Percentiles rank a stretch among this genome's conserved stretches.
phyloP scores from a whole-genome alignment of 2,888 invertebrate species.

The Watsonalla cultraria region DNA sequence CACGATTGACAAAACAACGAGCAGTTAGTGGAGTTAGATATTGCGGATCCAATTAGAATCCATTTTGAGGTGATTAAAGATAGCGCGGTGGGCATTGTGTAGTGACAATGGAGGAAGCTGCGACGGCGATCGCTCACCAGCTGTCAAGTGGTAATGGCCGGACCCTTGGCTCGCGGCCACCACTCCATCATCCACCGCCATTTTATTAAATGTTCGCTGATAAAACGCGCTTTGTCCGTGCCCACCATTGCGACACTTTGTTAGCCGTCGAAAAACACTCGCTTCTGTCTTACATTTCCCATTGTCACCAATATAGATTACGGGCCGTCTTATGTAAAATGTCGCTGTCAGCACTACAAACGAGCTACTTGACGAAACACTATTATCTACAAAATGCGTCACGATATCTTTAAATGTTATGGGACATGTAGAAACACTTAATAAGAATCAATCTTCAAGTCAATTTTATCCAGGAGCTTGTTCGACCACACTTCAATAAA shows the following conservation, averaged over 20 bases:
- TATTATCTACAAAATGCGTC: neutral
- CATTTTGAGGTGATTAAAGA: constrained; percentile 71
- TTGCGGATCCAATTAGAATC: constrained; percentile 73
- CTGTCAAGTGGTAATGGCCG: constrained; percentile 70
- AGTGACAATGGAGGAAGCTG: constrained; percentile 59
- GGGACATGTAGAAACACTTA: neutral
- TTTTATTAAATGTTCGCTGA: constrained; percentile 63
- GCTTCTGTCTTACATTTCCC: constrained; percentile 32
- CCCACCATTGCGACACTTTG: constrained; percentile 58
- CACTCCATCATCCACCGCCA: constrained; percentile 65
- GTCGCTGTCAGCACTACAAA: neutral
- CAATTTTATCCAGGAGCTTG: neutral
- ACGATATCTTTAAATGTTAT: neutral
- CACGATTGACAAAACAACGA: constrained; percentile 34
- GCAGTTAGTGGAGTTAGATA: constrained; percentile 32
- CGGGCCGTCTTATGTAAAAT: constrained; percentile 6
- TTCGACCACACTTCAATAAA: neutral
- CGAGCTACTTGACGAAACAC: neutral
- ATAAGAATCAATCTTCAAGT: neutral
- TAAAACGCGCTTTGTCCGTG: constrained; percentile 31
- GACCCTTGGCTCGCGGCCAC: constrained; percentile 41
- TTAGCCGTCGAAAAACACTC: constrained; percentile 44
- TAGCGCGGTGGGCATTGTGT: constrained; percentile 68
- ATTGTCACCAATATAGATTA: constrained; percentile 27
- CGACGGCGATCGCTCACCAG: constrained; percentile 61